Evolutionary conservation across 2,113 vertebrate genomes (phyloP).

Genomic region (Proterorhinus semilunaris): DNA sequence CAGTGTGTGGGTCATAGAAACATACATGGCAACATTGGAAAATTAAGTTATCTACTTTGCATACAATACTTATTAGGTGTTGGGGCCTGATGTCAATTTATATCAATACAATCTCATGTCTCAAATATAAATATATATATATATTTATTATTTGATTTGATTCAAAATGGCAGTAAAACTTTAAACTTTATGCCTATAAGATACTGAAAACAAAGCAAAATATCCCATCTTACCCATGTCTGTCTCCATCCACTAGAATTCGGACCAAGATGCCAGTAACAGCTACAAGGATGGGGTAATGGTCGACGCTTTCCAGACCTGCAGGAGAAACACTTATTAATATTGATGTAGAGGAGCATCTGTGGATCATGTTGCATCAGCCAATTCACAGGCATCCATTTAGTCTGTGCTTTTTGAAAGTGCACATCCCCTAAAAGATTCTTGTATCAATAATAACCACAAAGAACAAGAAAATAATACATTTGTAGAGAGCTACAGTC

Average conservation of each 20-base stretch:
- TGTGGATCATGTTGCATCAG: slow-evolving; percentile 10
- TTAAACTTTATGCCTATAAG: background rate
- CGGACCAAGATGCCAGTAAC: slow-evolving; percentile 94
- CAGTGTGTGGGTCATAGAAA: too few species aligned
- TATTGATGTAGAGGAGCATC: background rate
- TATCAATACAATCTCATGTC: too few species aligned
- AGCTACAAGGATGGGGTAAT: slow-evolving; percentile 96
- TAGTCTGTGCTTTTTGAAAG: background rate
- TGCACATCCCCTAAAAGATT: background rate
- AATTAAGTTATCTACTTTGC: too few species aligned
- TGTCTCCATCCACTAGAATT: slow-evolving; percentile 86
- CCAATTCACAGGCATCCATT: slow-evolving; percentile 2
- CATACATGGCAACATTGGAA: too few species aligned
- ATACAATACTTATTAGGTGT: too few species aligned
- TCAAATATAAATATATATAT: too few species aligned
- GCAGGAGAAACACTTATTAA: slow-evolving; percentile 2
- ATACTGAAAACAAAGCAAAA: background rate
- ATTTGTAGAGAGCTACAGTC: background rate
- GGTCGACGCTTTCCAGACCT: slow-evolving; percentile 97
- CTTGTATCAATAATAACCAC: background rate
- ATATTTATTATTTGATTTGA: background rate
- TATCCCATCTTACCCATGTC: slow-evolving; percentile 83
- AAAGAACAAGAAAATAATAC: background rate
- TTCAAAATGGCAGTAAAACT: background rate
- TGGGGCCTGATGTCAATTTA: too few species aligned